Conservation (phyloP, 2,113 vertebrate genomes). For the Oxyura jamaicensis region DNA sequence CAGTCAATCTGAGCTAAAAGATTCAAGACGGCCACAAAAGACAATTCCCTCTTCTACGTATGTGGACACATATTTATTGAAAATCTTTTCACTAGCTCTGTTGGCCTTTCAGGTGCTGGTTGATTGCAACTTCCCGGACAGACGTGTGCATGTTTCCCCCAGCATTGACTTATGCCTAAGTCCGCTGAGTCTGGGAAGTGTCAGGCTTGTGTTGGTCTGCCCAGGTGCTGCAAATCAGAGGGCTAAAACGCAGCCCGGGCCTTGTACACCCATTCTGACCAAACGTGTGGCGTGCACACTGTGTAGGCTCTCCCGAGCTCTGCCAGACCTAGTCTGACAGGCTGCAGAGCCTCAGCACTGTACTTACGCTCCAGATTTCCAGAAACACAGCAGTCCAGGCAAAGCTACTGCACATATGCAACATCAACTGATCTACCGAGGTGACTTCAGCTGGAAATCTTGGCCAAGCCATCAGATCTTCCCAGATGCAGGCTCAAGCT, state of each 20-base stretch:
- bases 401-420: neutral
- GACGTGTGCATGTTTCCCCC: rapidly evolving
- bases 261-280: neutral
- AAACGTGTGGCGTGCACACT: rapidly evolving
- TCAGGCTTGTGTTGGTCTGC: neutral
- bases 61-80: neutral
- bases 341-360: neutral
- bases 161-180: rapidly evolving
- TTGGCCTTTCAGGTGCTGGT: neutral
- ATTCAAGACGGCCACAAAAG: neutral
- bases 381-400: rapidly evolving
- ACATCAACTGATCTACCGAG: neutral
- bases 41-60: neutral
- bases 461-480: neutral
- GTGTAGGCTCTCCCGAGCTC: rapidly evolving
- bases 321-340: neutral
- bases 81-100: neutral
- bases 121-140: rapidly evolving
- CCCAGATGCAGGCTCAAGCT: neutral
- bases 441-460: neutral
- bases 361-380: neutral
- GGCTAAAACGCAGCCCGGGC: neutral
- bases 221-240: neutral
- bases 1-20: neutral
- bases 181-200: rapidly evolving